These are phyloP conservation scores for Schizopygopsis malacanthus DNA, from an alignment of 2,797 vertebrate species.

Conservation along the genomic window DNA sequence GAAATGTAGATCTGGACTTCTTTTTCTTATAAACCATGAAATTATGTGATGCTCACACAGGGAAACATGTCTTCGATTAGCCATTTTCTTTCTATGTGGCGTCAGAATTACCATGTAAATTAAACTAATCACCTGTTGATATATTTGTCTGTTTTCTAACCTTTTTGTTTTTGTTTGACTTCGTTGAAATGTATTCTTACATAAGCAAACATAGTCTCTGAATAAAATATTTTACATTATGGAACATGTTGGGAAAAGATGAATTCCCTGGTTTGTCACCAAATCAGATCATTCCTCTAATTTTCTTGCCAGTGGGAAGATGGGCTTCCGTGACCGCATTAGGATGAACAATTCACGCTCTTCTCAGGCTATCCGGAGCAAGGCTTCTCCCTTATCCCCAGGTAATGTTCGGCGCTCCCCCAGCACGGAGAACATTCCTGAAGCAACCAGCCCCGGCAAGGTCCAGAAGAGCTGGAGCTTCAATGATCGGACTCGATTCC, in stretches of 20 bases:
- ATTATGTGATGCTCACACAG: background rate
- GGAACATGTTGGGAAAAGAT: background rate
- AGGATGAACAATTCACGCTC: conserved; percentile 88
- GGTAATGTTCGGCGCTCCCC: conserved; percentile 82
- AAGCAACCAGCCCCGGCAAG: conserved; percentile 88
- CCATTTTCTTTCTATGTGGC: conserved; percentile 15
- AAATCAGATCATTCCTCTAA: conserved; percentile 41
- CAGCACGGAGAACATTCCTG: conserved; percentile 86
- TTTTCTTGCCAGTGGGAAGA: conserved; percentile 79
- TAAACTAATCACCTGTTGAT: conserved; percentile 5
- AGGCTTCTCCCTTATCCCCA: conserved; percentile 80
- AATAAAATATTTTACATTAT: background rate
- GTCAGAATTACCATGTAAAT: background rate
- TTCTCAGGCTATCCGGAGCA: conserved; percentile 82
- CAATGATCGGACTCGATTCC: conserved; percentile 93
- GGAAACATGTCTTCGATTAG: background rate
- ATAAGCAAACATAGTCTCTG: background rate
- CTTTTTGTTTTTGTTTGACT: conserved; percentile 13
- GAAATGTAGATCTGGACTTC: background rate
- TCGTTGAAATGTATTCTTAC: conserved; percentile 12
- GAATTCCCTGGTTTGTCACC: conserved; percentile 4
- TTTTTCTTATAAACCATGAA: background rate
- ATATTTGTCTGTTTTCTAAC: conserved; percentile 19
- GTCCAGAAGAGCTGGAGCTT: conserved; percentile 99
- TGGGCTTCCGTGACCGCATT: conserved; percentile 95